Conservation (phyloP, 2,113 vertebrate species). For the Tylochromis polylepis region DNA sequence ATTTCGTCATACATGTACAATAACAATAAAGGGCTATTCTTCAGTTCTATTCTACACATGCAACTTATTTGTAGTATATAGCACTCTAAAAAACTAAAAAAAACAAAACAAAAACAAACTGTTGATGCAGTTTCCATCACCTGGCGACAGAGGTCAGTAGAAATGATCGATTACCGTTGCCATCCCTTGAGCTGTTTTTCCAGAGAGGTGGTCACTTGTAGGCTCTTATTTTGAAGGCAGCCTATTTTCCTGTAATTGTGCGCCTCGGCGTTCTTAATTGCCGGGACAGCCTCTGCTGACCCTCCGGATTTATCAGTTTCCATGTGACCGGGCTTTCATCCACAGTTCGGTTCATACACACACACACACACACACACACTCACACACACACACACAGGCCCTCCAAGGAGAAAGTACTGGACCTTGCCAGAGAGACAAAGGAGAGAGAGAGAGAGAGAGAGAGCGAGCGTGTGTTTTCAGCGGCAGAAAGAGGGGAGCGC, state of each 20-base stretch:
- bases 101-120: background rate
- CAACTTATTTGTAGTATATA: background rate
- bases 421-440: slow-evolving; percentile 4
- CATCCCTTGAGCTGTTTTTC: background rate
- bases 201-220: background rate
- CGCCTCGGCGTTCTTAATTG: background rate
- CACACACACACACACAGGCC: background rate
- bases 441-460: background rate
- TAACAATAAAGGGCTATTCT: background rate
- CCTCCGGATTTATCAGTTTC: background rate
- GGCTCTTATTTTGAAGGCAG: slow-evolving; percentile 46
- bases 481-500: background rate
- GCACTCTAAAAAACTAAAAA: background rate
- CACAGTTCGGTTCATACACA: background rate
- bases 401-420: background rate
- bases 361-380: background rate
- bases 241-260: background rate
- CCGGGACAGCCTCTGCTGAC: background rate
- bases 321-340: slow-evolving; percentile 14
- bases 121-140: background rate
- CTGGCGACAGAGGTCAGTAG: background rate
- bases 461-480: background rate
- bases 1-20: rapidly evolving
- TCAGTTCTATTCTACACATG: background rate
- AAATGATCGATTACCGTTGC: background rate